A percentile compares a stretch with the other conserved stretches of the same genome.
phyloP scores from a whole-genome alignment of 37 sponge, comb jelly and placozoan genomes.

The Aphrocallistes beatrix region DNA sequence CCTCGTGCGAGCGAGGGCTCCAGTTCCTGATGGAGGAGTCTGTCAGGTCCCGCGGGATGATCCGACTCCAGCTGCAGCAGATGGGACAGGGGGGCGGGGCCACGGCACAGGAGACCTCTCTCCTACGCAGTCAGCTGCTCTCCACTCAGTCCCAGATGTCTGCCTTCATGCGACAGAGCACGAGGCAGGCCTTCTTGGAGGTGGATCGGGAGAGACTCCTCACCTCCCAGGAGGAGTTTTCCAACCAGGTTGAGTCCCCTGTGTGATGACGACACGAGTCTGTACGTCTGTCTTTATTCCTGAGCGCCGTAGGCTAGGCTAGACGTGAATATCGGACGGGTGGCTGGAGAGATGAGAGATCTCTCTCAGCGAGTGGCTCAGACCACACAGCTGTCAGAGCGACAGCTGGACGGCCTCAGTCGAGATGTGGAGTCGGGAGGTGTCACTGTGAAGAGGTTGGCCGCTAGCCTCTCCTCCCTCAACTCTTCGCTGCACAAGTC shows the following conservation, averaged over 20 bases:
- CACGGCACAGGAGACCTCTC: not conserved
- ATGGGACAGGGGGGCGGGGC: not conserved
- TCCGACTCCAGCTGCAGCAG: not conserved
- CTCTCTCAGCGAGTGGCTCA: not conserved
- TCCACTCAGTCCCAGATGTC: not conserved
- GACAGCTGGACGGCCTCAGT: not conserved
- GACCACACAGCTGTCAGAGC: not conserved
- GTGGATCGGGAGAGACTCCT: not conserved
- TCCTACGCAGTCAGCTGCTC: not conserved
- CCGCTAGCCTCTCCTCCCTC: not conserved
- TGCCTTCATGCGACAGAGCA: conserved; percentile 9
- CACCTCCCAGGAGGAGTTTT: not conserved
- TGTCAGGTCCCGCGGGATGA: not conserved
- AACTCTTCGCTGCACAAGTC: not conserved
- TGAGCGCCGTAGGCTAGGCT: not conserved
- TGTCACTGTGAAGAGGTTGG: not conserved
- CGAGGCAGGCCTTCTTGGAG: not conserved
- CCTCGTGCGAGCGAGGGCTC: not conserved
- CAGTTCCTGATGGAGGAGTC: conserved; percentile 1
- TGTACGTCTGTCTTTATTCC: not conserved
- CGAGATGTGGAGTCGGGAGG: not conserved
- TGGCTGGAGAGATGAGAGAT: not conserved
- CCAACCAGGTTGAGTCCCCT: not conserved
- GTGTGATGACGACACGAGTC: not conserved
- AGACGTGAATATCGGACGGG: not conserved